phyloP scores from a whole-genome alignment of 2,797 vertebrate genomes.

The Trematomus bernacchii region DNA sequence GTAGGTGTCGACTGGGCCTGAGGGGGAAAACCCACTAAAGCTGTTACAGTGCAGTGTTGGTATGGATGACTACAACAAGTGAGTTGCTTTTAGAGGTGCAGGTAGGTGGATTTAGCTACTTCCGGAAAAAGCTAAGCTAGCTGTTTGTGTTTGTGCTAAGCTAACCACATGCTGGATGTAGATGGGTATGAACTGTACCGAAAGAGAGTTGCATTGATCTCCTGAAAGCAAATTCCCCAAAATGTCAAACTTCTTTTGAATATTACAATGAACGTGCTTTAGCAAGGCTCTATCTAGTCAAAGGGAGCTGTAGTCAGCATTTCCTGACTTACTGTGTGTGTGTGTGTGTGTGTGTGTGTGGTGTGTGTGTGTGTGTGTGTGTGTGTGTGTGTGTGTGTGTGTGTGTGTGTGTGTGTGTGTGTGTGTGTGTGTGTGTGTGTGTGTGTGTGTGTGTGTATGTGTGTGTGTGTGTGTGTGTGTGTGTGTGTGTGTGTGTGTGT shows the following conservation, averaged over 20 bases:
- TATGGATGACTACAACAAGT: not conserved
- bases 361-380: no score
- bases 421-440: no score
- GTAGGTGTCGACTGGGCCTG: no score
- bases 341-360: constrained; percentile 9
- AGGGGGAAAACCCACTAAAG: not conserved
- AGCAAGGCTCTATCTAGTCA: not conserved
- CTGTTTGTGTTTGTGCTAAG: not conserved
- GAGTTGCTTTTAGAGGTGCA: not conserved
- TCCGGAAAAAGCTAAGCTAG: not conserved
- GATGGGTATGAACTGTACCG: not conserved
- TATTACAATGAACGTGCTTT: not conserved
- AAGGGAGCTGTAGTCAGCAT: not conserved
- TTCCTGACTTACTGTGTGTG: no score
- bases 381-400: no score
- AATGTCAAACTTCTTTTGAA: not conserved
- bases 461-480: no score
- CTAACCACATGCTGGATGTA: not conserved
- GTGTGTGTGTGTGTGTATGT: no score
- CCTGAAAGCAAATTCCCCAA: not conserved
- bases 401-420: no score
- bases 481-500: no score
- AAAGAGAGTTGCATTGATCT: not conserved
- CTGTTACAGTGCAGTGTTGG: not conserved
- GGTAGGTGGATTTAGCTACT: no score